Evolutionary conservation across 2,797 vertebrate genomes (phyloP).

Genomic region (Cetoscarus ocellatus): DNA sequence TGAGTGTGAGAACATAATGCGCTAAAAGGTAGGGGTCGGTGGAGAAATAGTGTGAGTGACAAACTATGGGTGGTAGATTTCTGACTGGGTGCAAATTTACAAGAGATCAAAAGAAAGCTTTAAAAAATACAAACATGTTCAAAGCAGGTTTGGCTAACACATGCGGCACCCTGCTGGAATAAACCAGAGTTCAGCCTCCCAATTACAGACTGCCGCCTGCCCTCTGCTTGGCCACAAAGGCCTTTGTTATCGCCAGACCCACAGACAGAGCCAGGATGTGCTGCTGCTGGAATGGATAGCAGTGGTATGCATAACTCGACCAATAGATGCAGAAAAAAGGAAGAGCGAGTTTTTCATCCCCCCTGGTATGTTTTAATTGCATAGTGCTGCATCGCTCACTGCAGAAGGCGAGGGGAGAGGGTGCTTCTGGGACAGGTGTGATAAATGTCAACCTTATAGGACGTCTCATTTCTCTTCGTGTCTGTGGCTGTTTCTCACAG

Average conservation of each 20-base stretch:
- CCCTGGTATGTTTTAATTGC: slow-evolving; percentile 83
- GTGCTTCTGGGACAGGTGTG: slow-evolving; percentile 74
- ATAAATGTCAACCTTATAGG: slow-evolving; percentile 79
- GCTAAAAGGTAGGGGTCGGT: slow-evolving; percentile 24
- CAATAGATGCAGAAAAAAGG: slow-evolving; percentile 74
- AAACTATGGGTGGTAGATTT: slow-evolving; percentile 15
- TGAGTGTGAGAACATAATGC: slow-evolving; percentile 21
- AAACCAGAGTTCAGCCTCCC: slow-evolving; percentile 74
- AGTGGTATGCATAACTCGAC: slow-evolving; percentile 72
- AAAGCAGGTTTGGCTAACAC: slow-evolving; percentile 61
- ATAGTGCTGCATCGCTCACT: slow-evolving; percentile 54
- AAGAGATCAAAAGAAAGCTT: slow-evolving; percentile 44
- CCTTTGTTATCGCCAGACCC: slow-evolving; percentile 80
- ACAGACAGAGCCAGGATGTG: slow-evolving; percentile 73
- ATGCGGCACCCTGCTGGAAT: slow-evolving; percentile 68
- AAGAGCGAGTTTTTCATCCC: slow-evolving; percentile 73
- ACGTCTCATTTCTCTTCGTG: slow-evolving; percentile 70
- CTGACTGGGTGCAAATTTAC: slow-evolving; percentile 52
- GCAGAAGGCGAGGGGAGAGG: slow-evolving; percentile 56
- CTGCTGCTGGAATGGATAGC: slow-evolving; percentile 74
- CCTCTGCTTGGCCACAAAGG: slow-evolving; percentile 77
- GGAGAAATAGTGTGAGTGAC: slow-evolving; percentile 21
- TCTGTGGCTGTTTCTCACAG: slow-evolving; percentile 56
- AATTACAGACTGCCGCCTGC: slow-evolving; percentile 78
- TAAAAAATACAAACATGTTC: slow-evolving; percentile 32